Conservation (phyloP, 1,140 invertebrate genomes). For the Vanessa tameamea region DNA sequence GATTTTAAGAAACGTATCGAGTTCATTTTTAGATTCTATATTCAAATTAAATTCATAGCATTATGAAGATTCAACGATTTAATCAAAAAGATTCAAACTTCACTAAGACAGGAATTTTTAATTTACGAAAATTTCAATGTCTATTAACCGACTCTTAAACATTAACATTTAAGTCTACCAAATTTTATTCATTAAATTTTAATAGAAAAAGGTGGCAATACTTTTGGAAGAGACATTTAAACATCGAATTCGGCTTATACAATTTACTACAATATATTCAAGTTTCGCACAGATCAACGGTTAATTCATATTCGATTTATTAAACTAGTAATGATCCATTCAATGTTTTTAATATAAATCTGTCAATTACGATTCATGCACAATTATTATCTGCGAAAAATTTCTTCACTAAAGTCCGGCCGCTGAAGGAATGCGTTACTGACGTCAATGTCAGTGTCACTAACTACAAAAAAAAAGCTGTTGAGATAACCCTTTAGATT, state of each 20-base stretch:
- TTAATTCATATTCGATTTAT: too few species aligned
- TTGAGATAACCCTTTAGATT: too few species aligned
- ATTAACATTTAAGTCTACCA: constrained; percentile 43
- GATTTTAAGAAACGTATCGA: not conserved
- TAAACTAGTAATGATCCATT: not conserved
- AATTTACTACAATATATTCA: constrained; percentile 58
- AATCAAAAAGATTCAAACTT: not conserved
- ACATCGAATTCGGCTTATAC: constrained; percentile 71
- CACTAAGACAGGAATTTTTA: constrained; percentile 18
- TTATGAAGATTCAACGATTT: not conserved
- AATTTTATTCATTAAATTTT: constrained; percentile 50
- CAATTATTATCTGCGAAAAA: constrained; percentile 24
- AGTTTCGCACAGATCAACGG: constrained; percentile 26
- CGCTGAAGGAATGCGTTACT: too few species aligned
- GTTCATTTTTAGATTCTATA: not conserved
- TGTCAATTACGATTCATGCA: not conserved
- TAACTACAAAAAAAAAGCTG: too few species aligned
- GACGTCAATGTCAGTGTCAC: too few species aligned
- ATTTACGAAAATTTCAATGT: constrained; percentile 29
- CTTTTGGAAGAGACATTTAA: constrained; percentile 64
- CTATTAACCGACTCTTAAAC: constrained; percentile 30
- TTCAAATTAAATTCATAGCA: not conserved
- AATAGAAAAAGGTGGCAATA: constrained; percentile 66
- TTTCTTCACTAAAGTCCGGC: not conserved
- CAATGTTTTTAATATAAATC: not conserved